Percentiles rank a stretch among this genome's conserved stretches.
These are phyloP conservation scores for Hylomyscus alleni DNA, from an alignment of 2,797 vertebrate genomes.

Conservation along the genomic window DNA sequence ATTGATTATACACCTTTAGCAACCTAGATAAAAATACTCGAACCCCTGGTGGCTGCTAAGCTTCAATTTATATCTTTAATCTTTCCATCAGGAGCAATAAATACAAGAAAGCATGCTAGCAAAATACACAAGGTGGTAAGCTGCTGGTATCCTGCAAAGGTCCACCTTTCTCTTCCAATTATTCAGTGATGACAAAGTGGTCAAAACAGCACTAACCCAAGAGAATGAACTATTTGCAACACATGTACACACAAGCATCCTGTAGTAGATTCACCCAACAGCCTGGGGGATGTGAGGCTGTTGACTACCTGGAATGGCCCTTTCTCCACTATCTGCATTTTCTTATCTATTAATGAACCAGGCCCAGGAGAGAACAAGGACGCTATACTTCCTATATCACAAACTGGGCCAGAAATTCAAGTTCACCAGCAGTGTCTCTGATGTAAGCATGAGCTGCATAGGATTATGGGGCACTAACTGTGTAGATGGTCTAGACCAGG, in stretches of 20 bases:
- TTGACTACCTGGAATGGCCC: neutral
- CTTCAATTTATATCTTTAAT: conserved; percentile 58
- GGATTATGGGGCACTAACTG: neutral
- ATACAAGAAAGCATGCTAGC: neutral
- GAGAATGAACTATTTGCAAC: neutral
- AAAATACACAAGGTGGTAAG: neutral
- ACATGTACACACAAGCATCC: neutral
- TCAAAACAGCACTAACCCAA: neutral
- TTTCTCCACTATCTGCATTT: neutral
- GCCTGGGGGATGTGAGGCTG: neutral
- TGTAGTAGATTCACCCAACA: neutral
- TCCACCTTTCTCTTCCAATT: neutral
- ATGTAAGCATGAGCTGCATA: neutral
- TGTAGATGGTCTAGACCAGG: neutral
- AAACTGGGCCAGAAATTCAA: neutral
- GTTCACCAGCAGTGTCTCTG: neutral
- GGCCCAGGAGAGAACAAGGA: fast-evolving
- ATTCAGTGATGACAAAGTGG: neutral
- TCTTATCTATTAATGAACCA: neutral
- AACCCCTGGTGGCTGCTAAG: conserved; percentile 48
- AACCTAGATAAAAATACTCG: conserved; percentile 59
- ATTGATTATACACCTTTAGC: conserved; percentile 67
- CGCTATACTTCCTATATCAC: neutral
- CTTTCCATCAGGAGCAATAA: conserved; percentile 45
- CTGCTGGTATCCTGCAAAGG: neutral